phyloP scores from a whole-genome alignment of 1,140 invertebrate species.

The Bombus affinis region DNA sequence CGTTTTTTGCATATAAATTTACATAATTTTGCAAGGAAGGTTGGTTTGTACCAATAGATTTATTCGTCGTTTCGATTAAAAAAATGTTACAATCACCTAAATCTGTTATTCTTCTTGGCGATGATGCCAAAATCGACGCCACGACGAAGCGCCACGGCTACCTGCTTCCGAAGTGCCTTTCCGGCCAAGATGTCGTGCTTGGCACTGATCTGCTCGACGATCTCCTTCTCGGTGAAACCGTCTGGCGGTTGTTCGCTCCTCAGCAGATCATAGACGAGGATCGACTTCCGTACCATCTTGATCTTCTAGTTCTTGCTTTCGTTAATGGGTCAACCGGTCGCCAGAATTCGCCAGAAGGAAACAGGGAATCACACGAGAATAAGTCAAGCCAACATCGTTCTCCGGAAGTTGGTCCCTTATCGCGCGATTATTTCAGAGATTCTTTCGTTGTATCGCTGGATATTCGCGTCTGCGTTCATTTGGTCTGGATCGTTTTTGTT shows the following conservation, averaged over 20 bases:
- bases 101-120: slow-evolving; percentile 68
- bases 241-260: slow-evolving; percentile 53
- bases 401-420: neutral
- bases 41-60: too few species aligned
- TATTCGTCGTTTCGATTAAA: neutral
- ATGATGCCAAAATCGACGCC: slow-evolving; percentile 75
- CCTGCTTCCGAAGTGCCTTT: slow-evolving; percentile 65
- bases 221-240: slow-evolving; percentile 66
- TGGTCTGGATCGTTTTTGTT: neutral
- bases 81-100: slow-evolving; percentile 51
- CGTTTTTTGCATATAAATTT: neutral
- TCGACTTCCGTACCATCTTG: slow-evolving; percentile 68
- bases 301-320: neutral
- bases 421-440: neutral
- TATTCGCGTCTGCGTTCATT: neutral
- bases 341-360: slow-evolving; percentile 1
- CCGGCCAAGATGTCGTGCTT: slow-evolving; percentile 62
- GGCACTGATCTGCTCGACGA: slow-evolving; percentile 68
- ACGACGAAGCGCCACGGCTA: slow-evolving; percentile 67
- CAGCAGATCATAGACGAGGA: slow-evolving; percentile 70
- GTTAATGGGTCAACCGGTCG: neutral
- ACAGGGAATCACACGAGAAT: neutral
- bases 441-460: too few species aligned
- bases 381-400: neutral
- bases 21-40: neutral